Evolutionary conservation across 2,797 vertebrate genomes (phyloP).

Genomic region (Coluber constrictor): DNA sequence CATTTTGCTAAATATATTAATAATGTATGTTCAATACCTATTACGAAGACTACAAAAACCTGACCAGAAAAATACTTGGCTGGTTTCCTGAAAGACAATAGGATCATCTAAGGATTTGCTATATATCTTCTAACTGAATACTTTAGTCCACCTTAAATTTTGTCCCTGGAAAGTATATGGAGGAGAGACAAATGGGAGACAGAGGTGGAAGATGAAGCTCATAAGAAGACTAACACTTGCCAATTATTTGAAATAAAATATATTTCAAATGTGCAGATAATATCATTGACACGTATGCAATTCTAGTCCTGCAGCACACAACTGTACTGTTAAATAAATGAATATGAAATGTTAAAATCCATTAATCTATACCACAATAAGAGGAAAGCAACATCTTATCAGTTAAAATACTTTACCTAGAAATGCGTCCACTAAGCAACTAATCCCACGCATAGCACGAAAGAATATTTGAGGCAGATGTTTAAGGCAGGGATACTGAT

Average conservation of each 20-base stretch:
- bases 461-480: conserved; percentile 91
- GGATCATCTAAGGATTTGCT: neutral
- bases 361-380: conserved; percentile 24
- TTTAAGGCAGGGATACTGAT: conserved; percentile 90
- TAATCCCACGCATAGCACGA: conserved; percentile 88
- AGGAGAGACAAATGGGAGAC: neutral
- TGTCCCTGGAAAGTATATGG: neutral
- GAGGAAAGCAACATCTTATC: neutral
- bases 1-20: neutral
- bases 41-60: neutral
- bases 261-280: neutral
- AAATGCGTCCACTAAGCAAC: conserved; percentile 89
- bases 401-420: conserved; percentile 77
- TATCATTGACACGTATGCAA: neutral
- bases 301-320: neutral
- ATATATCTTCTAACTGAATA: neutral
- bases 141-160: neutral
- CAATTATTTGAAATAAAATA: conserved; percentile 8
- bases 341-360: conserved; percentile 1
- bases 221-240: neutral
- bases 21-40: neutral
- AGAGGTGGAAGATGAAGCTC: neutral
- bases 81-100: neutral
- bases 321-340: neutral
- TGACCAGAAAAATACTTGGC: neutral